A percentile compares a stretch with the other conserved stretches of the same genome.
These are phyloP conservation scores for Chrysopa pallens DNA, from an alignment of 1,140 invertebrate genomes.

Conservation along the genomic window DNA sequence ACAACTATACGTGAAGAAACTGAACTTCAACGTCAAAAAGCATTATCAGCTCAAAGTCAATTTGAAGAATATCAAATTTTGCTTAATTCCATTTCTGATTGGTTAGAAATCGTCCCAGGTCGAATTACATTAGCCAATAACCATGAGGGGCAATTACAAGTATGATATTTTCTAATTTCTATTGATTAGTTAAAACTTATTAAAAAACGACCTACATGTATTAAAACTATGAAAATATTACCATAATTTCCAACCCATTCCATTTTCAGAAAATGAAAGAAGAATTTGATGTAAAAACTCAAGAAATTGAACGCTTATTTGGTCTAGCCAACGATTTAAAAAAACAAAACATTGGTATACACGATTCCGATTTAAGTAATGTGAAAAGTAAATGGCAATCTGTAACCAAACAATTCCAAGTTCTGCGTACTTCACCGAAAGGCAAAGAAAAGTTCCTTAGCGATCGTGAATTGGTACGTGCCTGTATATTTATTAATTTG, in stretches of 20 bases:
- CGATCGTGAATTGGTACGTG: background rate
- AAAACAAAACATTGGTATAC: no score
- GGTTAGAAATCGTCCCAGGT: conserved; percentile 25
- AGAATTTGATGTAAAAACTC: no score
- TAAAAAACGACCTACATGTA: no score
- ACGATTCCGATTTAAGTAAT: no score
- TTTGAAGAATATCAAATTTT: conserved; percentile 22
- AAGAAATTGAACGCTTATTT: no score
- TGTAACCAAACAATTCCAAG: background rate
- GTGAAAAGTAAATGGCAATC: background rate
- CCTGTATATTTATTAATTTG: background rate
- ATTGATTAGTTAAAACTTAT: no score
- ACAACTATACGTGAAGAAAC: conserved; percentile 33
- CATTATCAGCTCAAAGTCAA: conserved; percentile 25
- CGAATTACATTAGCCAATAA: conserved; percentile 31
- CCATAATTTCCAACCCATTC: no score
- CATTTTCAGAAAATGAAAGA: no score
- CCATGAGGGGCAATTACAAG: conserved; percentile 27
- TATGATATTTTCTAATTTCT: background rate
- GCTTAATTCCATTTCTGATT: conserved; percentile 22
- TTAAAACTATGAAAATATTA: no score
- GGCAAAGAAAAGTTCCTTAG: background rate
- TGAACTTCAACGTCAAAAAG: conserved; percentile 25
- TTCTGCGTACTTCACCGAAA: background rate
- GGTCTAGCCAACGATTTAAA: no score